Percentiles rank a stretch among this genome's conserved stretches.
Conservation (phyloP, 2,113 vertebrate species). For the Empidonax traillii region DNA sequence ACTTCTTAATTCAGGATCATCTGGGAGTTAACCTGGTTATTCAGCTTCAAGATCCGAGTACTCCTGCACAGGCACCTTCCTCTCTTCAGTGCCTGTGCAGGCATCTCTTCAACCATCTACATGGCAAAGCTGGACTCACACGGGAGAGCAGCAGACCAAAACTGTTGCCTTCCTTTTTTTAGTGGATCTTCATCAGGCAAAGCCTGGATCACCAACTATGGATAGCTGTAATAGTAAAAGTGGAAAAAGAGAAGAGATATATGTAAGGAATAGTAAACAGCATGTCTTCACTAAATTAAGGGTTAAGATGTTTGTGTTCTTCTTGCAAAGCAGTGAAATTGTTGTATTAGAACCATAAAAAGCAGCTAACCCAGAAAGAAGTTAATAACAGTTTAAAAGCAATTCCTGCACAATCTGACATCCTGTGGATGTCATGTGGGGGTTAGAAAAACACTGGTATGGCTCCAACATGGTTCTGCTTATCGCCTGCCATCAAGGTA, state of each 20-base stretch:
- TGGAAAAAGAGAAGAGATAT: neutral
- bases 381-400: slow-evolving; percentile 20
- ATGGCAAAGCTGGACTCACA: neutral
- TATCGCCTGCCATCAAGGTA: slow-evolving; percentile 1
- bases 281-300: neutral
- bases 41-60: neutral
- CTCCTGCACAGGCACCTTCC: neutral
- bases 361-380: slow-evolving; percentile 20
- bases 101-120: neutral
- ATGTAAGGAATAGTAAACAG: neutral
- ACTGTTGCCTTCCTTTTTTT: neutral
- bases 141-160: neutral
- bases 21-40: neutral
- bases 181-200: neutral
- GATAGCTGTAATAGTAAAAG: neutral
- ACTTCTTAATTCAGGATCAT: neutral
- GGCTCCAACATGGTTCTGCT: neutral
- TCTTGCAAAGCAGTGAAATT: neutral
- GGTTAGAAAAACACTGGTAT: slow-evolving; percentile 43
- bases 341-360: neutral
- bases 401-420: slow-evolving; percentile 4
- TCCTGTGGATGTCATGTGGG: slow-evolving; percentile 16
- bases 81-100: neutral
- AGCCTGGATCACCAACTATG: neutral
- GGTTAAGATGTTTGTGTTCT: neutral